Evolutionary conservation across 2,113 vertebrate species (phyloP).

Genomic region (Mixornis gularis): DNA sequence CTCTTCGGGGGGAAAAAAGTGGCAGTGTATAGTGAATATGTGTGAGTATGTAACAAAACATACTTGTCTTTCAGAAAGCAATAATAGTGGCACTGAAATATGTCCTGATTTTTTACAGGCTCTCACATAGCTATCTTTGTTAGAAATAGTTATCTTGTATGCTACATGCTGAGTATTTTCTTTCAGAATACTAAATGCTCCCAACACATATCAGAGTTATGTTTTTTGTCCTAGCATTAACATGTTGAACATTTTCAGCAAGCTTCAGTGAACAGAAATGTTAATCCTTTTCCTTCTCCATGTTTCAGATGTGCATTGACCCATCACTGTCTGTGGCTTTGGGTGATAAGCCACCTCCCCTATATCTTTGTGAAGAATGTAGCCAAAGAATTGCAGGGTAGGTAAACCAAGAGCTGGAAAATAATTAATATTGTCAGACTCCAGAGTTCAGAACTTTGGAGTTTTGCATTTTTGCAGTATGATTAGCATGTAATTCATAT

Average conservation of each 20-base stretch:
- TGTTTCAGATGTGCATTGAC: slow-evolving; percentile 96
- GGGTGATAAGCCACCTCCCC: slow-evolving; percentile 96
- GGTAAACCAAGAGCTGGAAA: slow-evolving; percentile 22
- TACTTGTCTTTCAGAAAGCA: not conserved
- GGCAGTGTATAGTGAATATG: not conserved
- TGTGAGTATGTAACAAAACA: not conserved
- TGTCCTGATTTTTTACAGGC: not conserved
- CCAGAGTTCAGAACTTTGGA: not conserved
- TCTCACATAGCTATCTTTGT: not conserved
- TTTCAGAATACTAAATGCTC: not conserved
- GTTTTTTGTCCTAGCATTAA: not conserved
- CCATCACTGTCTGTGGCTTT: slow-evolving; percentile 93
- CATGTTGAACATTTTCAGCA: not conserved
- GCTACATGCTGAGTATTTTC: not conserved
- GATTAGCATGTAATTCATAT: not conserved
- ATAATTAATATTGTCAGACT: not conserved
- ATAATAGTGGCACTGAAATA: not conserved
- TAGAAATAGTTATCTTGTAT: not conserved
- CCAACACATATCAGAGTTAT: not conserved
- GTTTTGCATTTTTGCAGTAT: not conserved
- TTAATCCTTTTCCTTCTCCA: slow-evolving; percentile 37
- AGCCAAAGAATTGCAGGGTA: slow-evolving; percentile 96
- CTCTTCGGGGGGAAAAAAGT: not conserved
- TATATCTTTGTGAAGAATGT: slow-evolving; percentile 98
- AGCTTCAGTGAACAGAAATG: not conserved